Conservation (phyloP, 2,113 vertebrate genomes). For the Furnarius figulus region DNA sequence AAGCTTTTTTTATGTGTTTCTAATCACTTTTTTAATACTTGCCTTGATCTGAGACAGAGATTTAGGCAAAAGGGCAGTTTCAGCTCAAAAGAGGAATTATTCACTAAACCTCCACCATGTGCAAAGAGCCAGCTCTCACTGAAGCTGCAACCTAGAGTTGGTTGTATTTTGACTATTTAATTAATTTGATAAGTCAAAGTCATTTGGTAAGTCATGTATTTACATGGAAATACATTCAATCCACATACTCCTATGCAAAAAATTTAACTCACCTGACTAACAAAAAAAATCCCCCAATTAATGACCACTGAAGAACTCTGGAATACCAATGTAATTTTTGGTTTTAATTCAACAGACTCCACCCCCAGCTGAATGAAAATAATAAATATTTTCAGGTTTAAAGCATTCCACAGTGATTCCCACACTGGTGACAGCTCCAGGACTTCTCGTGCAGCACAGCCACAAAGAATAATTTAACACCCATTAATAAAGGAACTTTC, state of each 20-base stretch:
- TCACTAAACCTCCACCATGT: background rate
- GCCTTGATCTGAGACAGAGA: background rate
- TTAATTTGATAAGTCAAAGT: background rate
- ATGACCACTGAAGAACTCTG: background rate
- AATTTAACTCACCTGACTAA: background rate
- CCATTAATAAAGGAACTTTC: conserved; percentile 67
- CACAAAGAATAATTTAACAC: conserved; percentile 67
- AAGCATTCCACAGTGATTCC: background rate
- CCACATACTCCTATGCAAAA: background rate
- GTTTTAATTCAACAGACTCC: background rate
- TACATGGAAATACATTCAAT: background rate
- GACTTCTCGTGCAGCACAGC: background rate
- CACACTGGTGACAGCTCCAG: background rate
- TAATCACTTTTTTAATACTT: background rate
- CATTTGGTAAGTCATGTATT: background rate
- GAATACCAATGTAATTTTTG: background rate
- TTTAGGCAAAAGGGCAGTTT: background rate
- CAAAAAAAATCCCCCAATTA: background rate
- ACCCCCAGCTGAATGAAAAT: background rate
- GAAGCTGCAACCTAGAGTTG: fast-evolving
- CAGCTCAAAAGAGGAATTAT: background rate
- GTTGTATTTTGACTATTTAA: background rate
- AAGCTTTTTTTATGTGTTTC: background rate
- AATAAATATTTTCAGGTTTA: background rate
- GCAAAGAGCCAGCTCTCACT: background rate